Base-by-base conservation (phyloP, 2,797 vertebrate species). In the Lithobates sylvaticus region DNA sequence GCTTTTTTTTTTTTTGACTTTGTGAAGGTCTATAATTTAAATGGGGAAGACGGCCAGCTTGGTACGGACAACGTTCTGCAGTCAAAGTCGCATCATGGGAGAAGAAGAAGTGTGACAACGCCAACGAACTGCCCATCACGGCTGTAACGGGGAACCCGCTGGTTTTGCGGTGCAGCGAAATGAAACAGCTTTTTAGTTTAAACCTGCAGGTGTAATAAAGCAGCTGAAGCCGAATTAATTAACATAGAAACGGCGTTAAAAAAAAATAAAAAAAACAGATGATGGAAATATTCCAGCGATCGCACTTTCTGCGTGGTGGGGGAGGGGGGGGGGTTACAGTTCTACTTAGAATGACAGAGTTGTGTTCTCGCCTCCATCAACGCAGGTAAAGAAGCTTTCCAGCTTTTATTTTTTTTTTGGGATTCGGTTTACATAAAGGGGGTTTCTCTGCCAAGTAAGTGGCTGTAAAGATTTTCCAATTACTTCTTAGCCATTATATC, bases 391-490 rank as follows among this genome's bases (percentile, higher is more conserved):
- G 3, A 12, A 32, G 18, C 69, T n/a, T 27, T 71, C 7, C n/a
- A 29, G 7, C 23, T 32, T 71, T 70, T n/a, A n/a, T 18, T 58
- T 58, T 58, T 50, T 58, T 58, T 61, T 61, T 50, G n/a, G 27
- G 67, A 54, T 23, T 32, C 3, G 18, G 21, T 69, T n/a, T 73
- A 73, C 6, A 26, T 73, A 2, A 32, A 15, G 23, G 23, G 18
- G n/a, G 36, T 44, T 69, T 50, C 42, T 34, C 50, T 81, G 44
- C 67, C 68, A 32, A 26, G 47, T 54, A 54, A 71, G 67, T 67
- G 69, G 78, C 34, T 71, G 67, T 81, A 81, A 81, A 70, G 65
- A 69, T 79, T 79, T 79, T 79, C 67, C 67, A 80, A 70, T 80
- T 70, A 80, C 67, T 70, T 50, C 69, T 50, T 34, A 54, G 26